Base-by-base conservation (phyloP, 2,888 invertebrate genomes). In the Cylloceria caligata region DNA sequence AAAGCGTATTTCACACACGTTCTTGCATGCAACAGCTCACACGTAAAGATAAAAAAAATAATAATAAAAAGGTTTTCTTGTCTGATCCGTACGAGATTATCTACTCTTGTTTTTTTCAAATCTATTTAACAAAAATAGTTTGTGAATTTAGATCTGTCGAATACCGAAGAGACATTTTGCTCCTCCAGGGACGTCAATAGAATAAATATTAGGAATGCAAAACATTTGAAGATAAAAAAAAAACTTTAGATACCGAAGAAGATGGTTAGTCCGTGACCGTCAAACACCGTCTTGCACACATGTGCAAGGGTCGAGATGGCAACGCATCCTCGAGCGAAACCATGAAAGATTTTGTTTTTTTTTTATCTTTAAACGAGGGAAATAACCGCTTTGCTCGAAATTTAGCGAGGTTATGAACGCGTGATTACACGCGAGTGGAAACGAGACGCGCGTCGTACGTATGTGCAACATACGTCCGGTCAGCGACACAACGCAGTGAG, bases 391-490 rank as follows among this genome's bases (percentile, higher is more conserved):
- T 13, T 19, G 36, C 49, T 52, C 24, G 39, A 64, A 74, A 64
- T 74, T 74, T 65, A 11, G 64, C 52, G 39, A 74, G 52, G 47
- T 74, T 64, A 64, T 39, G 73, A 64, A 65, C 64, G 68, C 60
- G 67, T 57, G 62, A 36, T 45, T 45, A 30, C 19, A 42, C 42
- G 47, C 24, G 79, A 65, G 9, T 27, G 30, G 30, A 57, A 2
- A 34, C 30, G 75, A 62, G 55, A 80, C 34, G 39, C 27, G 57
- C 52, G 45, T 55, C 21, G 52, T 39, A n/a, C 36, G 79, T 80
- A 82, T 83, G 81, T 85, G 84, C 81, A 82, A 75, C 60, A 79
- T 72, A 79, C 85, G 85, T 85, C 84, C 85, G 85, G 84, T 85
- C 84, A 84, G 83, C 84, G 84, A 85, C 84, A 84, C 83, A 76